Percentiles rank a stretch among this genome's conserved stretches.
Evolutionary conservation across 2,888 invertebrate genomes (phyloP).

Genomic region (Junonia oenone): DNA sequence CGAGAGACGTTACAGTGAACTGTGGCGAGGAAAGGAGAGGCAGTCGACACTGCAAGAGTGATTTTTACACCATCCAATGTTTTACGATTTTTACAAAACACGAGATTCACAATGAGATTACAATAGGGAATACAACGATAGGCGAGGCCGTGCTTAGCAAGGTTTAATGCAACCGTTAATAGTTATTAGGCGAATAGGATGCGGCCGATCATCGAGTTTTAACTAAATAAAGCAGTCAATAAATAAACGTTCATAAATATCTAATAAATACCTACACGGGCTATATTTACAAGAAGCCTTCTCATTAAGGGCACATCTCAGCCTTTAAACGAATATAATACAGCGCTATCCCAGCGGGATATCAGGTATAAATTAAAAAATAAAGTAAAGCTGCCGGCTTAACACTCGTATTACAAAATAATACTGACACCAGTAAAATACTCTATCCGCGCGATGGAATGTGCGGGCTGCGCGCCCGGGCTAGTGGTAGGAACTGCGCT

Average conservation of each 20-base stretch:
- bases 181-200: conserved; percentile 61
- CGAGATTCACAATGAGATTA: conserved; percentile 77
- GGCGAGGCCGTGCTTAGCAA: conserved; percentile 73
- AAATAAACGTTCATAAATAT: conserved; percentile 81
- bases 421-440: conserved; percentile 77
- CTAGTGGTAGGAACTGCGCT: conserved; percentile 59
- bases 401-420: conserved; percentile 76
- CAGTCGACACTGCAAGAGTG: conserved; percentile 42
- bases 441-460: conserved; percentile 71
- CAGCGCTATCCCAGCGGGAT: conserved; percentile 75
- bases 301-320: conserved; percentile 65
- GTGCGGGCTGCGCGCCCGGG: conserved; percentile 54
- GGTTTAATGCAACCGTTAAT: conserved; percentile 71
- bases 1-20: conserved; percentile 2
- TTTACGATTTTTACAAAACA: conserved; percentile 64
- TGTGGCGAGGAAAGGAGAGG: conserved; percentile 6
- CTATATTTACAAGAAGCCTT: conserved; percentile 79
- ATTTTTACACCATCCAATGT: conserved; percentile 73
- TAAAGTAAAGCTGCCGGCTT: conserved; percentile 76
- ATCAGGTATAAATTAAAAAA: conserved; percentile 77
- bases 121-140: conserved; percentile 56
- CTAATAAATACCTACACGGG: conserved; percentile 79
- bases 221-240: conserved; percentile 80
- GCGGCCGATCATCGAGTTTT: conserved; percentile 56
- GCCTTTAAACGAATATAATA: conserved; percentile 77